Evolutionary conservation across 2,797 vertebrate species (phyloP).

Genomic region (Okamejei kenojei): DNA sequence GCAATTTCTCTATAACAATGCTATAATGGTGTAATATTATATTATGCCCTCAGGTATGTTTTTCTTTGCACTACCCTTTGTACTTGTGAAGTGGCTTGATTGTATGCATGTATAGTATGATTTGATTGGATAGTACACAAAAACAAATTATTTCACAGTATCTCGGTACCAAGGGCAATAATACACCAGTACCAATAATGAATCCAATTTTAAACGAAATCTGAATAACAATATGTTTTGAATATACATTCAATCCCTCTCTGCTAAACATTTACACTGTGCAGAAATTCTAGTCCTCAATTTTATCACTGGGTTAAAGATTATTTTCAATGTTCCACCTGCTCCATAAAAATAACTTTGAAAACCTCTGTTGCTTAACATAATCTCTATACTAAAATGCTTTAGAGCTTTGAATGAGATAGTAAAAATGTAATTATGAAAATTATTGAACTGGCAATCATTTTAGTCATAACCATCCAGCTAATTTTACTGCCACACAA

Average conservation of each 20-base stretch:
- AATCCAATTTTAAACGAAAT: not conserved
- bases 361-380: not conserved
- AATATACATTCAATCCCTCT: not conserved
- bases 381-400: not conserved
- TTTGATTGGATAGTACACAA: too few species aligned
- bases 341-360: not conserved
- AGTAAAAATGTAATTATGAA: not conserved
- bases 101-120: too few species aligned
- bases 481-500: not conserved
- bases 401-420: not conserved
- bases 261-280: not conserved
- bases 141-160: too few species aligned
- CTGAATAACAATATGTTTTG: not conserved
- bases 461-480: not conserved
- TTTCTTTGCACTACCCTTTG: too few species aligned
- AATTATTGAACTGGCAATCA: constrained; percentile 2
- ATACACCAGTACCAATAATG: not conserved
- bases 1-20: too few species aligned
- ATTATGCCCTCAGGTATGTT: too few species aligned
- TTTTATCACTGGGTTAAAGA: not conserved
- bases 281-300: not conserved
- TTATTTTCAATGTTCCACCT: not conserved
- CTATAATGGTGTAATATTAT: too few species aligned
- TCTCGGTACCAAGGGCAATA: too few species aligned
- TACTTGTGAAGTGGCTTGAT: too few species aligned